Conservation (phyloP, 1,140 invertebrate species). For the Dendrolimus kikuchii region DNA sequence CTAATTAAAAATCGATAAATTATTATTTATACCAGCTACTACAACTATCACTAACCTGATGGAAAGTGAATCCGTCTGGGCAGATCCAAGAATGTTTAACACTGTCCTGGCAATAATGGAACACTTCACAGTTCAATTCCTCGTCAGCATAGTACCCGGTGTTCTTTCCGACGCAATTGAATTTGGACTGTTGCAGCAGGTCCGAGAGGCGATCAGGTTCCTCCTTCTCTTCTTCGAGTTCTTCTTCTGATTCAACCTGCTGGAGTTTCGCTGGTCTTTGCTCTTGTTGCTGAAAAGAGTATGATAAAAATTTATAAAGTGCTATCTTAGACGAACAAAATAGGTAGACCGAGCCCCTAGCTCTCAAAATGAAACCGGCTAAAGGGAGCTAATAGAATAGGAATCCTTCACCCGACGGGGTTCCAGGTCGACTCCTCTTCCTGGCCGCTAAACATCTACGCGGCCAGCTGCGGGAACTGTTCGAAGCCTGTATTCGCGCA, state of each 20-base stretch:
- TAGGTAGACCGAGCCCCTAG: too few relatives aligned
- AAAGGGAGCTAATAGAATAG: too few relatives aligned
- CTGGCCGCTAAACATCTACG: too few relatives aligned
- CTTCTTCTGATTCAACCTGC: conserved; percentile 59
- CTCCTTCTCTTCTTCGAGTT: conserved; percentile 80
- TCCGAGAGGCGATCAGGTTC: conserved; percentile 88
- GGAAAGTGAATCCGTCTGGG: conserved; percentile 93
- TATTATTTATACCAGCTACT: background rate
- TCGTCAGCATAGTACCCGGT: conserved; percentile 95
- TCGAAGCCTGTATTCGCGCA: too few relatives aligned
- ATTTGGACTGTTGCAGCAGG: conserved; percentile 87
- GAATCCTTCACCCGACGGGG: too few relatives aligned
- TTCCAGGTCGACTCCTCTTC: too few relatives aligned
- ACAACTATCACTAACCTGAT: conserved; percentile 75
- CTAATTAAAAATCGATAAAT: too few relatives aligned
- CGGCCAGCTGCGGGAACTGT: too few relatives aligned
- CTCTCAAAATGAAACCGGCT: too few relatives aligned
- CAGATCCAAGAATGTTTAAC: conserved; percentile 95
- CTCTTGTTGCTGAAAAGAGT: conserved; percentile 32
- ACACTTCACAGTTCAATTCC: conserved; percentile 90
- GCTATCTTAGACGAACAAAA: too few relatives aligned
- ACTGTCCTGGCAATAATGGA: conserved; percentile 94
- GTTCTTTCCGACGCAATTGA: conserved; percentile 84
- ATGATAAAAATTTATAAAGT: background rate
- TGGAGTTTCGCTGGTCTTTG: conserved; percentile 45